A percentile compares a stretch with the other conserved stretches of the same genome.
These are phyloP conservation scores for Pinna nobilis DNA, from an alignment of 1,140 invertebrate species.

Conservation along the genomic window DNA sequence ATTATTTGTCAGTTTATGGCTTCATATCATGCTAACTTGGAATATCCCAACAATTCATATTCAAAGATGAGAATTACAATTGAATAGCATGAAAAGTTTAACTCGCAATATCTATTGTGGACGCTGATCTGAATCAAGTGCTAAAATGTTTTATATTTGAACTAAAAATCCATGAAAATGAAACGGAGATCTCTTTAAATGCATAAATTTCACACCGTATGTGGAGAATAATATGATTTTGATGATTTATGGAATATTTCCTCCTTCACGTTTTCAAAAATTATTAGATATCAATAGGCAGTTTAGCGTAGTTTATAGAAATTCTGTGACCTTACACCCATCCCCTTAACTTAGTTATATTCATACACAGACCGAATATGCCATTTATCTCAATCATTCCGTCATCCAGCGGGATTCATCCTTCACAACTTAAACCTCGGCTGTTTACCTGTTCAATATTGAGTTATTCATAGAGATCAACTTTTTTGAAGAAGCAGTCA, in stretches of 20 bases:
- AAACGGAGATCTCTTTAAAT: constrained; percentile 19
- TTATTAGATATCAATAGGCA: constrained; percentile 34
- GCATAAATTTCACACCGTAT: constrained; percentile 41
- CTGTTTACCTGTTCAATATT: constrained; percentile 23
- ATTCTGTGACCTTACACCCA: constrained; percentile 18
- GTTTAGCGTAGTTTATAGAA: constrained; percentile 23
- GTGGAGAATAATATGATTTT: constrained; percentile 27
- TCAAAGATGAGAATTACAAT: constrained; percentile 5
- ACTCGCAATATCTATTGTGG: constrained; percentile 7
- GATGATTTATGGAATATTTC: constrained; percentile 43
- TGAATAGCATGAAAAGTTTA: neutral
- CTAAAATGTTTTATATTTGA: constrained; percentile 9
- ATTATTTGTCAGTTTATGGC: constrained; percentile 33
- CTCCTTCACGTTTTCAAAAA: constrained; percentile 25
- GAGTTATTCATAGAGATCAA: neutral
- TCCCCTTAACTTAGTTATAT: constrained; percentile 33
- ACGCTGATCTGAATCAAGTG: constrained; percentile 6
- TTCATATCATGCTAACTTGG: constrained; percentile 18
- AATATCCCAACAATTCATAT: constrained; percentile 34
- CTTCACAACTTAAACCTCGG: constrained; percentile 36
- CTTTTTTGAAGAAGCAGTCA: neutral
- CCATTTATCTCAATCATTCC: constrained; percentile 38
- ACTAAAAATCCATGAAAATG: constrained; percentile 35
- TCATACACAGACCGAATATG: constrained; percentile 14
- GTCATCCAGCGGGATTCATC: constrained; percentile 31